Conservation (phyloP, 1,140 invertebrate species). For the Laupala kohalensis region DNA sequence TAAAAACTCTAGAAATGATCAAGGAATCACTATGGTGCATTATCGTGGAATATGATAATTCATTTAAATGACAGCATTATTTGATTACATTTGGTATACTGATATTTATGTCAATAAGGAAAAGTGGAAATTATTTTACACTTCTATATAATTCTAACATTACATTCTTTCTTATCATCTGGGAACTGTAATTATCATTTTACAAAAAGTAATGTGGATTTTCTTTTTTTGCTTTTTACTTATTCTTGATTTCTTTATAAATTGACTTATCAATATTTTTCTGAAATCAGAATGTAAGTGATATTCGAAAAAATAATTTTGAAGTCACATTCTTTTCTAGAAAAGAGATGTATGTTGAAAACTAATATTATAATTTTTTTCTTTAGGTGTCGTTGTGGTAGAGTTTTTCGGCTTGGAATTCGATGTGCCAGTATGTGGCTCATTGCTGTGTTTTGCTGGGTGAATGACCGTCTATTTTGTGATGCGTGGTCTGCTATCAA, state of each 20-base stretch:
- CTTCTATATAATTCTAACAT: background rate
- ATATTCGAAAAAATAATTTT: background rate
- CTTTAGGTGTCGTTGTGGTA: conserved; percentile 43
- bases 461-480: conserved; percentile 63
- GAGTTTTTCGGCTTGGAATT: conserved; percentile 50
- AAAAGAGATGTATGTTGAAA: background rate
- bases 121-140: no score
- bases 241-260: background rate
- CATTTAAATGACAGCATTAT: no score
- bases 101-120: no score
- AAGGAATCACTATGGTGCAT: no score
- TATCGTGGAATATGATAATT: no score
- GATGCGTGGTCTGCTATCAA: conserved; percentile 58
- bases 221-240: background rate
- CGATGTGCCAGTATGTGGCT: conserved; percentile 50
- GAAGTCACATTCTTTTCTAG: background rate
- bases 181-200: background rate
- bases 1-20: no score
- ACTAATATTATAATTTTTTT: background rate
- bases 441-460: conserved; percentile 58
- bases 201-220: background rate
- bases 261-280: background rate
- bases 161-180: background rate
- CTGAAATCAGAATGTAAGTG: background rate
- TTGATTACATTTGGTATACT: no score